Base-by-base conservation (phyloP, 1,140 invertebrate species). In the Lysiphlebus fabarum region DNA sequence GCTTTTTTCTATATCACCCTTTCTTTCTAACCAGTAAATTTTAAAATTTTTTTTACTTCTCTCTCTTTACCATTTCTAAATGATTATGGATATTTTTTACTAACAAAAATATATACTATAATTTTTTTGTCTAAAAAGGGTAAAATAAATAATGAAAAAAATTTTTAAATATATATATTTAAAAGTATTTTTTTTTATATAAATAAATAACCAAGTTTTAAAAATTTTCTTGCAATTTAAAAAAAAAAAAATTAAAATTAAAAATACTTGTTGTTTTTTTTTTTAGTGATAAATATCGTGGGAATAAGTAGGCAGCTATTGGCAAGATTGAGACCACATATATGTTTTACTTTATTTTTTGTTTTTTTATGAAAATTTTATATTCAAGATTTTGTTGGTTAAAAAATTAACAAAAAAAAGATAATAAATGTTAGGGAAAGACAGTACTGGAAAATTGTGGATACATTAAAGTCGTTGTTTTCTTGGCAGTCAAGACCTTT, bases 181-280 rank as follows among this genome's bases (percentile, higher is more conserved):
- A 73, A 75, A 73, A 75, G 17, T 17, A 3, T 75, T 75, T 72
- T 69, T 65, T 67, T 66, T 69, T 69, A 73, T 74, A 75, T 74
- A 75, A 67, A 12, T 40, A 2, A 33, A 10, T 33, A 11, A 33
- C 33, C 17, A 11, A 8, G 10, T 40, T 40, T 40, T 40, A 8
- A 40, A 8, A 11, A 11, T 40, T 8, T 40, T 40, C 38, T n/a
- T n/a, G n/a, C n/a, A n/a, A n/a, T n/a, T n/a, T n/a, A n/a, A n/a
- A n/a, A n/a, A n/a, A n/a, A n/a, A n/a, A n/a, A n/a, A n/a, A n/a
- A n/a, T n/a, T n/a, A n/a, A n/a, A n/a, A n/a, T n/a, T n/a, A n/a
- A n/a, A n/a, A n/a, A n/a, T n/a, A n/a, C n/a, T n/a, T n/a, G n/a
- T n/a, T n/a, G n/a, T n/a, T n/a, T n/a, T n/a, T n/a, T n/a, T n/a